A percentile compares a stretch with the other conserved stretches of the same genome.
phyloP scores from a whole-genome alignment of 2,797 vertebrate genomes.

The Lepus oiostolus region DNA sequence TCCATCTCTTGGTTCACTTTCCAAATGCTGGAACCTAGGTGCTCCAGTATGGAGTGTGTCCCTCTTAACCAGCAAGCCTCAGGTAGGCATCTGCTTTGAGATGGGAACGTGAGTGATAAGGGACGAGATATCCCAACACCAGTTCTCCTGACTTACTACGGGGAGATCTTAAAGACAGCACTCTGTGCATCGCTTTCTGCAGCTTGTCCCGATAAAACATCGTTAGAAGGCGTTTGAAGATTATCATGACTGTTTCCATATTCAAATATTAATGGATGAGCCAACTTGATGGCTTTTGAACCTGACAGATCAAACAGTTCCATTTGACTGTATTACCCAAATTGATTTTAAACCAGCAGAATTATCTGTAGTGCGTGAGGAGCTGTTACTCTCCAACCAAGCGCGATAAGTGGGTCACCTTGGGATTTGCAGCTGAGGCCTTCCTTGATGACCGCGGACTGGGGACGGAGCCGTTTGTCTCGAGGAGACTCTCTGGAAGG shows the following conservation, averaged over 20 bases:
- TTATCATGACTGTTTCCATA: constrained; percentile 3
- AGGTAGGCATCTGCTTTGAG: neutral
- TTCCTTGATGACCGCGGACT: constrained; percentile 52
- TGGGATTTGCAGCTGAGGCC: constrained; percentile 75
- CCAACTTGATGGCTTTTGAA: constrained; percentile 63
- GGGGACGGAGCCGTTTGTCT: constrained; percentile 58
- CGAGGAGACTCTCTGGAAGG: constrained; percentile 69
- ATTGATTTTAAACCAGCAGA: constrained; percentile 79
- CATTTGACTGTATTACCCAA: constrained; percentile 79
- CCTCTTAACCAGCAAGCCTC: too few species aligned
- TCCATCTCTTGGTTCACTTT: too few species aligned
- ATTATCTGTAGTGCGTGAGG: constrained; percentile 74
- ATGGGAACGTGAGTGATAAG: neutral
- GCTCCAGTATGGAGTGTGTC: too few species aligned
- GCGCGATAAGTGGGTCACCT: constrained; percentile 73
- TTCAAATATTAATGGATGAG: constrained; percentile 62
- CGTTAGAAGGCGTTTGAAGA: constrained; percentile 40
- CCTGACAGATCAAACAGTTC: constrained; percentile 76
- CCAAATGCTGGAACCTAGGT: too few species aligned
- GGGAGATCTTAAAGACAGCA: constrained; percentile 48
- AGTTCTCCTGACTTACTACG: constrained; percentile 5
- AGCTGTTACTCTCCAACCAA: constrained; percentile 71
- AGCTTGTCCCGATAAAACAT: neutral
- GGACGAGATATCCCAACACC: neutral
- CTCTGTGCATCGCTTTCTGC: neutral